Evolutionary conservation across 2,797 vertebrate genomes (phyloP).

Genomic region (Perdix hodgsoniae): DNA sequence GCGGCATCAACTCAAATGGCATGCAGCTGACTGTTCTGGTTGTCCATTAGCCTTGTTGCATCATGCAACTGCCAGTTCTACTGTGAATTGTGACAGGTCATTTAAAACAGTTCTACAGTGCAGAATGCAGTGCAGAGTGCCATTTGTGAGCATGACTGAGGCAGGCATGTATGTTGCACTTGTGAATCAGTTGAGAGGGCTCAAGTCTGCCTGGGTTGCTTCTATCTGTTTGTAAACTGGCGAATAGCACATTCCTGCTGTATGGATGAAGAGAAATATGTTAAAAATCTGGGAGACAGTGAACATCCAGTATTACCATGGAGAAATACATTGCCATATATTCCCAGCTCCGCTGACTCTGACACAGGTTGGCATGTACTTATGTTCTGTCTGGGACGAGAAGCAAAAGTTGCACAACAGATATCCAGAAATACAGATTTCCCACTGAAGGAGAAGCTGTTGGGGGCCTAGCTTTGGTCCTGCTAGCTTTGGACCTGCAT

Average conservation of each 20-base stretch:
- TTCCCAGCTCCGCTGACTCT: neutral
- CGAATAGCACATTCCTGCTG: neutral
- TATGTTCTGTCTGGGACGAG: neutral
- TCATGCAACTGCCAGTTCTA: accelerated
- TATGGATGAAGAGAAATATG: neutral
- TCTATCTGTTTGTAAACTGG: neutral
- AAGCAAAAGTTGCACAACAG: neutral
- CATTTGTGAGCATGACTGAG: accelerated
- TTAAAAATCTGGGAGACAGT: neutral
- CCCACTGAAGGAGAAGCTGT: neutral
- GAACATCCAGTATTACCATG: too few species aligned
- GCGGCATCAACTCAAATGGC: neutral
- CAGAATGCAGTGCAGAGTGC: neutral
- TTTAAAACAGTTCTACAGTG: accelerated
- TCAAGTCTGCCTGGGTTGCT: too few species aligned
- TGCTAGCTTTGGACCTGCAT: accelerated
- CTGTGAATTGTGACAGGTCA: neutral
- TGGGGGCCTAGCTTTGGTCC: too few species aligned
- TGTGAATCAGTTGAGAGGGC: neutral
- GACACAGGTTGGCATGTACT: neutral
- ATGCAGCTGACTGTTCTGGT: accelerated
- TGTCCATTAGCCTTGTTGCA: neutral
- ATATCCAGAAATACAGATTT: neutral
- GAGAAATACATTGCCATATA: too few species aligned
- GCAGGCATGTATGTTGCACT: accelerated